Evolutionary conservation across 2,797 vertebrate genomes (phyloP).

Genomic region (Mormyrops boulengeri): DNA sequence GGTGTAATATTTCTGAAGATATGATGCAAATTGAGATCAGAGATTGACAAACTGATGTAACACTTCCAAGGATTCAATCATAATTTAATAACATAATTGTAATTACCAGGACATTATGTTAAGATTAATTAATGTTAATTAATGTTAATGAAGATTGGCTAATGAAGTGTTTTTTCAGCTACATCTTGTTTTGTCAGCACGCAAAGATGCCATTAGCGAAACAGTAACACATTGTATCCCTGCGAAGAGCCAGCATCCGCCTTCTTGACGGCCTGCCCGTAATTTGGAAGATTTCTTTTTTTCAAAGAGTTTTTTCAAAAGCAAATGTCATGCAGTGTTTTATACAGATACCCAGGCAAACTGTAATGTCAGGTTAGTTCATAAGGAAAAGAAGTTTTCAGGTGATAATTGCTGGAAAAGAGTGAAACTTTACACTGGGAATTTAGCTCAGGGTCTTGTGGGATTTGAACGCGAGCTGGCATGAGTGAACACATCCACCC

Average conservation of each 20-base stretch:
- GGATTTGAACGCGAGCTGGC: conserved; percentile 41
- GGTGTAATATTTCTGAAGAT: neutral
- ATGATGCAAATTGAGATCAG: conserved; percentile 1
- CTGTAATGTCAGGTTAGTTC: conserved; percentile 18
- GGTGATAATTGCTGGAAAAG: conserved; percentile 38
- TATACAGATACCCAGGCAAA: neutral
- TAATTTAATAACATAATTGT: conserved; percentile 17
- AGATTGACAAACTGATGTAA: conserved; percentile 2
- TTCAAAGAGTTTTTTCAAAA: neutral
- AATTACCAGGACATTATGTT: conserved; percentile 17
- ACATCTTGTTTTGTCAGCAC: conserved; percentile 18
- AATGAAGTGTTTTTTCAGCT: conserved; percentile 14
- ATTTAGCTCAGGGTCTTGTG: conserved; percentile 39
- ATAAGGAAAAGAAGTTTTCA: conserved; percentile 33
- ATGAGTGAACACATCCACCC: conserved; percentile 36
- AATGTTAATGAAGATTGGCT: conserved; percentile 19
- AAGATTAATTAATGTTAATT: conserved; percentile 18
- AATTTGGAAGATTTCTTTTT: neutral
- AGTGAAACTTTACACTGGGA: conserved; percentile 33
- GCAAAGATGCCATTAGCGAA: neutral
- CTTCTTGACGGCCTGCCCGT: neutral
- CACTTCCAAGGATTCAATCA: conserved; percentile 11
- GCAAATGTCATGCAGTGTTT: neutral
- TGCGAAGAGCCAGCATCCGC: neutral
- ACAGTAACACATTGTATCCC: neutral